Evolutionary conservation across 1,140 invertebrate species (phyloP).

Genomic region (Drosophila murphyi): DNA sequence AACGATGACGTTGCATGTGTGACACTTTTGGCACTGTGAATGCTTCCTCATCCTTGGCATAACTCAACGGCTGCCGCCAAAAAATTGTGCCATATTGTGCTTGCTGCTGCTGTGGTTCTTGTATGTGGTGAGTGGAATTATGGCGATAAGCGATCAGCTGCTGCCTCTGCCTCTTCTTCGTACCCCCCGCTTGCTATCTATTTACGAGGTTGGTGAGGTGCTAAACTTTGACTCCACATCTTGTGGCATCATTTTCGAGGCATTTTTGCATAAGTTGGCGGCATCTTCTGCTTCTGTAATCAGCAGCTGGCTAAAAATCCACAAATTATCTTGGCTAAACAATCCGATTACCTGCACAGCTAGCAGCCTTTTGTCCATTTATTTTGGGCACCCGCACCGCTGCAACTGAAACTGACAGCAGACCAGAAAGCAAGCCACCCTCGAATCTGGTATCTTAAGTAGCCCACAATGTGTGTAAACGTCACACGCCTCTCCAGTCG

Average conservation of each 20-base stretch:
- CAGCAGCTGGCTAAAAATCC: conserved; percentile 58
- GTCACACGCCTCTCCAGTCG: conserved; percentile 73
- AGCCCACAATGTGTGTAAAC: conserved; percentile 70
- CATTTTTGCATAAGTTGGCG: conserved; percentile 47
- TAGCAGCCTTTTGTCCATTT: conserved; percentile 48
- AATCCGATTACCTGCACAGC: conserved; percentile 72
- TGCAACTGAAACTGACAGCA: background rate
- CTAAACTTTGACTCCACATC: conserved; percentile 1
- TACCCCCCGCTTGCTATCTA: conserved; percentile 25
- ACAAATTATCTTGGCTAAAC: conserved; percentile 67
- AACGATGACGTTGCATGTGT: conserved; percentile 70
- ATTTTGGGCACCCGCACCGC: conserved; percentile 43
- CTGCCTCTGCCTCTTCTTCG: conserved; percentile 41
- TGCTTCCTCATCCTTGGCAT: conserved; percentile 73
- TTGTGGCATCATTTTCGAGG: conserved; percentile 13
- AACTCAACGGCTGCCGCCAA: conserved; percentile 34
- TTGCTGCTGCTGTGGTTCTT: background rate
- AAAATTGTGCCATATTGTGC: conserved; percentile 19
- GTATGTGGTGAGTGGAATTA: conserved; percentile 54
- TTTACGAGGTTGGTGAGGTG: conserved; percentile 40
- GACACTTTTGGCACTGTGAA: conserved; percentile 63
- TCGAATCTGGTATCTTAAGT: conserved; percentile 48
- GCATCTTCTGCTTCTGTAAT: background rate
- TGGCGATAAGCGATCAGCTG: conserved; percentile 63
- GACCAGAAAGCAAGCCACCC: conserved; percentile 36